Evolutionary conservation across 2,888 invertebrate species (phyloP).

Genomic region (Keiferia lycopersicella): DNA sequence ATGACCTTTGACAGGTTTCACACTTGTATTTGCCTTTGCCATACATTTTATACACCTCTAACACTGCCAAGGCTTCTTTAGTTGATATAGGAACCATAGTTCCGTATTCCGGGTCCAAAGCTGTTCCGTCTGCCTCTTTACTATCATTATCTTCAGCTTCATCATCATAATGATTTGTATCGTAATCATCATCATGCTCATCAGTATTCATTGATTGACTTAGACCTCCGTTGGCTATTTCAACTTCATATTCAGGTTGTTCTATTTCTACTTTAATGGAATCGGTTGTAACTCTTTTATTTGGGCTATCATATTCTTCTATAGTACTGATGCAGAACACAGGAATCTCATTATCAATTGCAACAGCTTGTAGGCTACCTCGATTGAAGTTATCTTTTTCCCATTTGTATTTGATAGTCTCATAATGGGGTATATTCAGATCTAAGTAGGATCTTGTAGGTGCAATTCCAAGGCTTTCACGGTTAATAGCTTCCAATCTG

Average conservation of each 20-base stretch:
- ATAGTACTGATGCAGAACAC: conserved; percentile 54
- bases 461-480: conserved; percentile 45
- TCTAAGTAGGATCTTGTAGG: conserved; percentile 55
- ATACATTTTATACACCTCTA: conserved; percentile 60
- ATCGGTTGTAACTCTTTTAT: conserved; percentile 27
- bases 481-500: conserved; percentile 51
- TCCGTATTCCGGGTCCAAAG: conserved; percentile 66
- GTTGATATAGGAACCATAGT: conserved; percentile 58
- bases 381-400: conserved; percentile 44
- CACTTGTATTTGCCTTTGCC: conserved; percentile 56
- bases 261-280: conserved; percentile 30
- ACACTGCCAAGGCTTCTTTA: conserved; percentile 63
- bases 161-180: conserved; percentile 32
- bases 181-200: conserved; percentile 41
- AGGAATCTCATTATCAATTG: conserved; percentile 43
- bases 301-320: conserved; percentile 44
- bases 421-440: conserved; percentile 48
- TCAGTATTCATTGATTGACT: conserved; percentile 35
- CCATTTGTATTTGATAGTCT: conserved; percentile 59
- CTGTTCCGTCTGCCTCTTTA: conserved; percentile 50
- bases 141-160: conserved; percentile 34
- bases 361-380: conserved; percentile 36
- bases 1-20: conserved; percentile 55
- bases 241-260: conserved; percentile 36
- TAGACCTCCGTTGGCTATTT: conserved; percentile 8